Conservation (phyloP, 2,113 vertebrate species). For the Eulemur rufifrons region DNA sequence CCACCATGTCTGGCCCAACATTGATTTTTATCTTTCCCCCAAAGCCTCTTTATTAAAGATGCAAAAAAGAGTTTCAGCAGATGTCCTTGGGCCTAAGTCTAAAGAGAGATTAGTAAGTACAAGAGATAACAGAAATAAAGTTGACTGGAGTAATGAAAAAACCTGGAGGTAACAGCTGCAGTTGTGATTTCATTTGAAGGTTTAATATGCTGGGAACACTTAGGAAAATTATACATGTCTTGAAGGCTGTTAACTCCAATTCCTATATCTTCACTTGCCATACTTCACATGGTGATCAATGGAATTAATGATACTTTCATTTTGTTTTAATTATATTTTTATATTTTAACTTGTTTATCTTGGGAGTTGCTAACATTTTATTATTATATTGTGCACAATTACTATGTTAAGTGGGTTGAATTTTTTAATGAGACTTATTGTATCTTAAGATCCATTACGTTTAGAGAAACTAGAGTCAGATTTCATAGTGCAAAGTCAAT, state of each 20-base stretch:
- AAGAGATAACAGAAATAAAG: background rate
- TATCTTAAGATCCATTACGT: constrained; percentile 6
- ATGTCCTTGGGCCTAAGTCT: background rate
- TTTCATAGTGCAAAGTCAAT: constrained; percentile 8
- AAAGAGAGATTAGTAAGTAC: background rate
- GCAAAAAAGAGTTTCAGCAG: background rate
- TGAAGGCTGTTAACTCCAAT: background rate
- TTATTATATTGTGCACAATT: background rate
- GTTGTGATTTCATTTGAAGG: background rate
- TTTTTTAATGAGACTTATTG: constrained; percentile 43
- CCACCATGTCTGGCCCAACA: no score
- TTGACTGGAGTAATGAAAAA: background rate
- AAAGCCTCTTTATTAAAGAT: background rate
- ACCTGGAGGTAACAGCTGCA: background rate
- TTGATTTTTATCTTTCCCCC: background rate
- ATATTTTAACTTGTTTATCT: constrained; percentile 4
- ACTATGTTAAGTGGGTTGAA: background rate
- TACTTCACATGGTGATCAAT: background rate
- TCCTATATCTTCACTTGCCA: background rate
- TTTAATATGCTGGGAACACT: background rate
- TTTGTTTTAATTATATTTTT: constrained; percentile 48
- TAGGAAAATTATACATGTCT: background rate
- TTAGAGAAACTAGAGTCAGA: constrained; percentile 18
- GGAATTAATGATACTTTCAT: background rate
- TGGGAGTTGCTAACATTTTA: background rate